Percentiles rank a stretch among this genome's conserved stretches.
phyloP scores from a whole-genome alignment of 2,113 vertebrate species.

The Clupea harengus region DNA sequence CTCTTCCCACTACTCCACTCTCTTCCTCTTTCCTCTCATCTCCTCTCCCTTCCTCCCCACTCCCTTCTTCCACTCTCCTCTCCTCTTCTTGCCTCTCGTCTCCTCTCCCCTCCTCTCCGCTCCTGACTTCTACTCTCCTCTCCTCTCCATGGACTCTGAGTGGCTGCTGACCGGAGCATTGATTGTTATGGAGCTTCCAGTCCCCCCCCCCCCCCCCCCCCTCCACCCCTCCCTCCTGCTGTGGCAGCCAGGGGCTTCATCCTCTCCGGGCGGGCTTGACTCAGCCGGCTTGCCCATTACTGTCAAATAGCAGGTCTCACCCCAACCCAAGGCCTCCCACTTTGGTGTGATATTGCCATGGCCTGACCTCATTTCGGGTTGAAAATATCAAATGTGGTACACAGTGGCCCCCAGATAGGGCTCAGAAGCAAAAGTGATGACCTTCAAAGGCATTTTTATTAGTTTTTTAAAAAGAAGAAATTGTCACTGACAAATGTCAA shows the following conservation, averaged over 20 bases:
- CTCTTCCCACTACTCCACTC: neutral
- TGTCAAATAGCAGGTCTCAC: neutral
- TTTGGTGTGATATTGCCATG: slow-evolving; percentile 15
- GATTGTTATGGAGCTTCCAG: neutral
- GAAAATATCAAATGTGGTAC: neutral
- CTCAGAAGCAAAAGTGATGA: neutral
- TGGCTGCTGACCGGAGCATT: neutral
- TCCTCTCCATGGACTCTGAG: neutral
- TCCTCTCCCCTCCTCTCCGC: neutral
- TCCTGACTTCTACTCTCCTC: neutral
- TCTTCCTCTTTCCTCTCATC: neutral
- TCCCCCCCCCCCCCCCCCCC: neutral
- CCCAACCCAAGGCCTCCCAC: slow-evolving; percentile 2
- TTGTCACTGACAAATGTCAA: neutral
- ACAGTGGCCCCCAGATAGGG: neutral
- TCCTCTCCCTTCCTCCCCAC: neutral
- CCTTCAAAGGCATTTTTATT: neutral
- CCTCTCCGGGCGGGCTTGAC: neutral
- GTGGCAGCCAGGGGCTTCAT: neutral
- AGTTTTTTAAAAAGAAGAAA: neutral
- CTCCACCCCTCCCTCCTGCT: neutral
- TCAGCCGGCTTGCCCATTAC: neutral
- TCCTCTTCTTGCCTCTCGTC: neutral
- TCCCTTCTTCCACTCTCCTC: neutral
- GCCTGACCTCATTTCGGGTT: neutral